These are phyloP conservation scores for Agrochola circellaris DNA, from an alignment of 2,888 invertebrate genomes.

Conservation along the genomic window DNA sequence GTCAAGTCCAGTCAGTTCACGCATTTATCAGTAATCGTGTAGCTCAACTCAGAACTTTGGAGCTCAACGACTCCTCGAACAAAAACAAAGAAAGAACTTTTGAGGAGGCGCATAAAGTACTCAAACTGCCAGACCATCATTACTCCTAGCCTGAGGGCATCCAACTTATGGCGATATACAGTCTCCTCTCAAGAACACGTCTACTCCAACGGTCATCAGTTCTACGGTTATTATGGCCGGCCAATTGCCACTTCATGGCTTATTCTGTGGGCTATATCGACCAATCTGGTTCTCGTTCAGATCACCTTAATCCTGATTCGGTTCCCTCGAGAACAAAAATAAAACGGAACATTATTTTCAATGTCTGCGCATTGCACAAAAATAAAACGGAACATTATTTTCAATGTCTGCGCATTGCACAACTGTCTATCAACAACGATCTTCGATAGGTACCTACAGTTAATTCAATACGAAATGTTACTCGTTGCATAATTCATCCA, in stretches of 20 bases:
- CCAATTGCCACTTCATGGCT: not conserved
- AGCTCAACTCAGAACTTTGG: too few species aligned
- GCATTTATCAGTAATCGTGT: too few species aligned
- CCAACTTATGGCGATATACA: too few species aligned
- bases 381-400: not conserved
- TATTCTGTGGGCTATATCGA: not conserved
- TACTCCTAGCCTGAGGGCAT: not conserved
- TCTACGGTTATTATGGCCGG: not conserved
- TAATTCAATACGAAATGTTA: constrained; percentile 47
- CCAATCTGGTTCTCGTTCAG: not conserved
- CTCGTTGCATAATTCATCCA: constrained; percentile 44
- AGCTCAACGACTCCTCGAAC: too few species aligned
- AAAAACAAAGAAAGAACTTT: too few species aligned
- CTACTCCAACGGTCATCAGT: not conserved
- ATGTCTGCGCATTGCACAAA: constrained; percentile 8
- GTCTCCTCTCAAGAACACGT: not conserved
- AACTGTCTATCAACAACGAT: constrained; percentile 14
- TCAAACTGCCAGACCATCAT: too few species aligned
- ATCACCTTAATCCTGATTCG: not conserved
- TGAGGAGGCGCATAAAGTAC: too few species aligned
- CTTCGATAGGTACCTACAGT: constrained; percentile 18
- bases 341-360: not conserved
- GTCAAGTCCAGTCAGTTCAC: too few species aligned
- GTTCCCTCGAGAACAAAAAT: not conserved
- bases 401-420: not conserved